Conservation (phyloP, 2,888 invertebrate species). For the Phania funesta region DNA sequence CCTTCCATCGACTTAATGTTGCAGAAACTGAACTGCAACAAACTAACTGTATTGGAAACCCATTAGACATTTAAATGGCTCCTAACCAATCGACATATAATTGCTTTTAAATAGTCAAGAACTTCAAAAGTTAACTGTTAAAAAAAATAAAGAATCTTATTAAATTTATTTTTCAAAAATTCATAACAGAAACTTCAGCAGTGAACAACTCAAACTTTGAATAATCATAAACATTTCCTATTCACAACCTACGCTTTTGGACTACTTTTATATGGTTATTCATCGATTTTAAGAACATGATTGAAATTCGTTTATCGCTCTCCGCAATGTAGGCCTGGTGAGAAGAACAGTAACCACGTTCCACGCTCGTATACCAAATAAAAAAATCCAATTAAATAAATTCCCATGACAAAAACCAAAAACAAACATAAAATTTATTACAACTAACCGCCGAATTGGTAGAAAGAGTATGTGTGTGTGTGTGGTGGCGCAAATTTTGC, state of each 20-base stretch:
- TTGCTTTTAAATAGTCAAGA: not conserved
- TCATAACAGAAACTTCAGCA: not conserved
- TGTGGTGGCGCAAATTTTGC: slow-evolving; percentile 17
- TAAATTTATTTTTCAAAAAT: not conserved
- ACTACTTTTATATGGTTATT: slow-evolving; percentile 51
- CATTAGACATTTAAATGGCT: not conserved
- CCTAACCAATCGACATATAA: not conserved
- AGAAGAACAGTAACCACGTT: not conserved
- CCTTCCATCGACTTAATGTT: no score
- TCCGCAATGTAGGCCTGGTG: not conserved
- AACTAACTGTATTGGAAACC: no score
- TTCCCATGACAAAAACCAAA: slow-evolving; percentile 50
- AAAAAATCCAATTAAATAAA: slow-evolving; percentile 53
- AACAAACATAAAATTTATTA: slow-evolving; percentile 37
- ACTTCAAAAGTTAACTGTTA: not conserved
- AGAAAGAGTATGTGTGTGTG: not conserved
- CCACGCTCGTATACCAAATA: not conserved
- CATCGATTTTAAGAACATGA: slow-evolving; percentile 39
- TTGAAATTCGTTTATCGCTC: slow-evolving; percentile 31
- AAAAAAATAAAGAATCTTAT: not conserved
- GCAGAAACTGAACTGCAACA: no score
- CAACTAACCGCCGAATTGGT: slow-evolving; percentile 21
- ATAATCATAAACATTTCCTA: slow-evolving; percentile 44
- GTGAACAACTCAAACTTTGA: no score
- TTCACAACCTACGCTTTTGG: slow-evolving; percentile 49